Base-by-base conservation (phyloP, 2,797 vertebrate species). In the Muscicapa striata region DNA sequence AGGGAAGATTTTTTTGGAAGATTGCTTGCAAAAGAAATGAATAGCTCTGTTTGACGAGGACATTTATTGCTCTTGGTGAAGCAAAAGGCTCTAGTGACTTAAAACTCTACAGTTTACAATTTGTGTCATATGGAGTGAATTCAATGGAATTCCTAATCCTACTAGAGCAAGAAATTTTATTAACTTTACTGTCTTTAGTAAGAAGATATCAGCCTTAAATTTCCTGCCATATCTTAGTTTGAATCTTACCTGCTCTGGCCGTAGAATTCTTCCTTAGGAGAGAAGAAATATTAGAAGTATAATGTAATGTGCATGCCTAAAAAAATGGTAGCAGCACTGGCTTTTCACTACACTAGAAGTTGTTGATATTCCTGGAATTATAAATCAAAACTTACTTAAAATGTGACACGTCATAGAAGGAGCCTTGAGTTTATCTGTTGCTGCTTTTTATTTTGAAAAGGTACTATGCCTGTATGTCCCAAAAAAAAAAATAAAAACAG, bases 1-100 rank as follows among this genome's bases (percentile, higher is more conserved):
- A 90, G 68, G 78, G 62, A 78, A 91, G 79, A 72, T 69, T 89
- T 96, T 96, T 96, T 91, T 75, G 55, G 48, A 83, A 86, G 75
- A 83, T 45, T 85, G 40, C 76, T 92, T 80, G 55, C 62, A 63
- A 57, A 62, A 92, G 19, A 81, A 89, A 82, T 83, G 14, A 89
- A 59, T 79, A 94, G 77, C 86, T 95, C 52, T 96, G 34, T 93
- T 93, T 66, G 45, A 74, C 0, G 0, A 87, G 75, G 51, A 63
- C 23, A 20, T 88, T 84, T 87, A 62, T 90, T 6, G 0, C 69
- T 68, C 49, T 89, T 46, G 11, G 30, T 83, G 83, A 91, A 91
- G 76, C 30, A 87, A 40, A 68, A 87, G 32, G 62, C 43, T 62
- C 17, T 43, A 49, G 75, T 78, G 75, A 80, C 68, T 93, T 80